Conservation (phyloP, 2,888 invertebrate genomes). For the Caradrina kadenii region DNA sequence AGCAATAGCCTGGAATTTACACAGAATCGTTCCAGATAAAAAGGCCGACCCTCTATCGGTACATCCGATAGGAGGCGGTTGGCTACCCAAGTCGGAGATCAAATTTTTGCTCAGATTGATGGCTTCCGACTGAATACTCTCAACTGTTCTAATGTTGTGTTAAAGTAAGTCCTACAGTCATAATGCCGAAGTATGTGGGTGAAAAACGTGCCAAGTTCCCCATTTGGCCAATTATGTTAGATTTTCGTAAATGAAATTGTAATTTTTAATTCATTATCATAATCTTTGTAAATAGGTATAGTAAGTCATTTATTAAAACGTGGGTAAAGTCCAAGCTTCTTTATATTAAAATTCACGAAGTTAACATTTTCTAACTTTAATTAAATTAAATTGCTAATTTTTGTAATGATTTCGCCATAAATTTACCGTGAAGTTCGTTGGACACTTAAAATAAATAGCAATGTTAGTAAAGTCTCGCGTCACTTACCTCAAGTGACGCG, state of each 20-base stretch:
- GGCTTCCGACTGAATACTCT: not conserved
- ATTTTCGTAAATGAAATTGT: constrained; percentile 2
- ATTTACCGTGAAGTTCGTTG: too few relatives aligned
- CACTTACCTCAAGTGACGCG: too few relatives aligned
- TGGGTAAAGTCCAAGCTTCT: constrained; percentile 24
- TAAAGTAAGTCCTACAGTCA: not conserved
- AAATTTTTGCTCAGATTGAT: not conserved
- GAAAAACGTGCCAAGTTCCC: too few relatives aligned
- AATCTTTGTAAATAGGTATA: constrained; percentile 21
- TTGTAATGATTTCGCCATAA: constrained; percentile 3
- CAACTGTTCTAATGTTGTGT: not conserved
- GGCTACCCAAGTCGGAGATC: too few relatives aligned
- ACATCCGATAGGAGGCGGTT: too few relatives aligned
- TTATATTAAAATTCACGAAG: constrained; percentile 33
- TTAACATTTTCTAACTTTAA: constrained; percentile 28
- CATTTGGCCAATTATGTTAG: not conserved
- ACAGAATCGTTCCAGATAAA: not conserved
- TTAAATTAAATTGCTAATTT: constrained; percentile 23
- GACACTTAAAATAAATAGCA: too few relatives aligned
- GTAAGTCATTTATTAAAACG: constrained; percentile 38
- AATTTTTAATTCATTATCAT: constrained; percentile 17
- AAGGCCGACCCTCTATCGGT: not conserved
- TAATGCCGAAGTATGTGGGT: not conserved
- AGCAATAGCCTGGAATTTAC: not conserved
- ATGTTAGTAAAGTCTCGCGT: too few relatives aligned